A percentile compares a stretch with the other conserved stretches of the same genome.
Evolutionary conservation across 2,797 vertebrate genomes (phyloP).

Genomic region (Florisuga fusca): DNA sequence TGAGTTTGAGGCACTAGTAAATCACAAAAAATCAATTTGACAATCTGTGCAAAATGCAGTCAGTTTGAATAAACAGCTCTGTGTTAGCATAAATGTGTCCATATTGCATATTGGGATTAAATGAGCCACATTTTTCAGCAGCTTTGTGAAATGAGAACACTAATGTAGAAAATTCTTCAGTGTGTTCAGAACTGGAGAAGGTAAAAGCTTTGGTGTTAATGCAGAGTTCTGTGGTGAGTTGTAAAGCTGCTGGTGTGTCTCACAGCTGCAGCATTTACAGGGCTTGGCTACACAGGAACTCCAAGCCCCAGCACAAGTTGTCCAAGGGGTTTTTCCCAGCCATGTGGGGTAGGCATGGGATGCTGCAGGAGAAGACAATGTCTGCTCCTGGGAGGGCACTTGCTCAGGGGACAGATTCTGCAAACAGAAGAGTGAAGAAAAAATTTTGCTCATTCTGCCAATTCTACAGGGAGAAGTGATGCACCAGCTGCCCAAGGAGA

Average conservation of each 20-base stretch:
- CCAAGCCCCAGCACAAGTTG: background rate
- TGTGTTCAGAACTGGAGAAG: background rate
- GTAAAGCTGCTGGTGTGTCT: background rate
- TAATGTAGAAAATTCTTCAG: background rate
- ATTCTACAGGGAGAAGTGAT: background rate
- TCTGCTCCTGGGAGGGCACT: background rate
- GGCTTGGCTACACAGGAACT: background rate
- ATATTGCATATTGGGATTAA: background rate
- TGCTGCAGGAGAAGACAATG: background rate
- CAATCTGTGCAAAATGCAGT: background rate
- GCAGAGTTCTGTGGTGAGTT: background rate
- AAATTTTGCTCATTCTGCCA: background rate
- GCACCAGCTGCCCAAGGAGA: background rate
- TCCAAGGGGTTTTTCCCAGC: background rate
- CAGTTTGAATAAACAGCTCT: background rate
- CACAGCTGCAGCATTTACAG: background rate
- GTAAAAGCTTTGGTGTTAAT: background rate
- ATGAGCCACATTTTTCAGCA: conserved; percentile 28
- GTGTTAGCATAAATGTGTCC: background rate
- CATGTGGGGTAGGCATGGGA: rapidly evolving
- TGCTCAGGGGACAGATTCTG: background rate
- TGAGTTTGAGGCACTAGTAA: background rate
- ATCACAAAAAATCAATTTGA: conserved; percentile 39
- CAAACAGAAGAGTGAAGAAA: background rate
- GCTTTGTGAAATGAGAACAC: background rate